Evolutionary conservation across 2,113 vertebrate species (phyloP).

Genomic region (Ginglymostoma cirratum): DNA sequence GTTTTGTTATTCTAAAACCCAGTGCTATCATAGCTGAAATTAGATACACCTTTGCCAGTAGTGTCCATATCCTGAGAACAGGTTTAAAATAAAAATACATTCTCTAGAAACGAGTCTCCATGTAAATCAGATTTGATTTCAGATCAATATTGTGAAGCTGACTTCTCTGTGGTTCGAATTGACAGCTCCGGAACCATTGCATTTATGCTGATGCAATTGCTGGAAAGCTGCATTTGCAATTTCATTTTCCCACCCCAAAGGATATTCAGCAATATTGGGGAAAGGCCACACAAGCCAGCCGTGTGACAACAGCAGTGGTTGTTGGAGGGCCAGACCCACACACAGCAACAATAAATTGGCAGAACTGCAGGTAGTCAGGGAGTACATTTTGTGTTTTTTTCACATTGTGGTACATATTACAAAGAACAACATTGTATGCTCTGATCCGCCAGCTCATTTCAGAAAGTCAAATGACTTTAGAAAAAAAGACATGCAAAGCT

Average conservation of each 20-base stretch:
- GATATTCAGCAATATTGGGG: neutral
- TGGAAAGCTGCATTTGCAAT: neutral
- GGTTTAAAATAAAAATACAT: constrained; percentile 2
- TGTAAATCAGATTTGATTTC: constrained; percentile 12
- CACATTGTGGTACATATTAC: neutral
- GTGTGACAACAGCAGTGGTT: no score
- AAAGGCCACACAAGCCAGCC: neutral
- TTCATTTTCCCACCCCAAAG: neutral
- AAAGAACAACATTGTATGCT: neutral
- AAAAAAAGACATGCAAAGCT: no score
- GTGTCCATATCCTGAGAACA: neutral
- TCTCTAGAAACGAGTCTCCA: neutral
- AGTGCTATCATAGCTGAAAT: neutral
- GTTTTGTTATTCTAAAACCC: neutral
- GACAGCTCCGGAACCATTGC: neutral
- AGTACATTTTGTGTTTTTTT: neutral
- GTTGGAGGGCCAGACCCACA: neutral
- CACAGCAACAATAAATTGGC: neutral
- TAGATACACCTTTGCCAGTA: neutral
- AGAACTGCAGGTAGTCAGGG: neutral
- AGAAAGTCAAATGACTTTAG: no score
- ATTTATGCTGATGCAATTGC: constrained; percentile 17
- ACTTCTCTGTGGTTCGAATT: neutral
- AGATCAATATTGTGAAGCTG: neutral
- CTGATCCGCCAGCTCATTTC: no score